These are phyloP conservation scores for Bimastos eiseni DNA, from an alignment of 2,888 invertebrate species.

Conservation along the genomic window DNA sequence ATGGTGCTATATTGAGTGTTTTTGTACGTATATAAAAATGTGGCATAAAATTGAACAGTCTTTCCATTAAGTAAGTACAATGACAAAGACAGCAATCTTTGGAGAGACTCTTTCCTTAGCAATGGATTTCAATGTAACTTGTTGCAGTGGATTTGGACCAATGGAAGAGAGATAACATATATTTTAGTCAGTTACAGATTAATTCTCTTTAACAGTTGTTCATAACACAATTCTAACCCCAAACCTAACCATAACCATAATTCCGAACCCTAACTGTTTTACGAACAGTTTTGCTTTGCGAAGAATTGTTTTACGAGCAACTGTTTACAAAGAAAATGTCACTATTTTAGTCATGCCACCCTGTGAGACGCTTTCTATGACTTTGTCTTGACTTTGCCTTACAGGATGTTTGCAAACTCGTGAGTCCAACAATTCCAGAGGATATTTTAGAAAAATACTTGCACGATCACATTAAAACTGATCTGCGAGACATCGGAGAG, in stretches of 20 bases:
- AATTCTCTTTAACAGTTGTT: no score
- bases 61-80: neutral
- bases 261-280: no score
- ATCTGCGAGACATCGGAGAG: conserved; percentile 45
- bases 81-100: neutral
- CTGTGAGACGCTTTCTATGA: neutral
- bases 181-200: no score
- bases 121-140: neutral
- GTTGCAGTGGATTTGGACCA: neutral
- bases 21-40: no score
- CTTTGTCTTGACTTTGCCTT: neutral
- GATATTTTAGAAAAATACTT: conserved; percentile 43
- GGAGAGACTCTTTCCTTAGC: neutral
- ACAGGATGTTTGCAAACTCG: neutral
- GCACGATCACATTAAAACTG: conserved; percentile 47
- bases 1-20: no score
- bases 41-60: neutral
- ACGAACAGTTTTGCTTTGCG: no score
- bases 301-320: no score
- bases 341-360: neutral
- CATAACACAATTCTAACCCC: no score
- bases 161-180: neutral
- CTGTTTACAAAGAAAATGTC: no score
- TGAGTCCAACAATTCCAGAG: conserved; percentile 7
- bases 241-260: no score